Conservation (phyloP, 2,113 vertebrate genomes). For the Tympanuchus pallidicinctus region DNA sequence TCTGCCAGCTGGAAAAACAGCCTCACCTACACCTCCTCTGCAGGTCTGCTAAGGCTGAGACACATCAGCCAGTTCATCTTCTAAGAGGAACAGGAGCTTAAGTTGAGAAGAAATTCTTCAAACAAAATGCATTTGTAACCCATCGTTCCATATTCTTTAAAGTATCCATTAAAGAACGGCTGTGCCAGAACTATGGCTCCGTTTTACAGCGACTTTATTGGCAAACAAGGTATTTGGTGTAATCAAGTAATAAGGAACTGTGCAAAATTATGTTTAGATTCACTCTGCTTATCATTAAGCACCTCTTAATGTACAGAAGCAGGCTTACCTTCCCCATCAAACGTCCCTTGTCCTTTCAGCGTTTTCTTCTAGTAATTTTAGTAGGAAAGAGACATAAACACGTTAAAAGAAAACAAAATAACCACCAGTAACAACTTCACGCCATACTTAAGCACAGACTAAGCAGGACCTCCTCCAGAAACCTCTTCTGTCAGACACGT, state of each 20-base stretch:
- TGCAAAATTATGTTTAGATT: accelerated
- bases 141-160: not conserved
- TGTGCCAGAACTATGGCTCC: not conserved
- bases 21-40: accelerated
- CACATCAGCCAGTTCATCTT: accelerated
- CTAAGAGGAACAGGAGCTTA: not conserved
- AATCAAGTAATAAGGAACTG: accelerated
- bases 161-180: not conserved
- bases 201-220: not conserved
- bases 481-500: not conserved
- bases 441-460: not conserved
- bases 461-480: not conserved
- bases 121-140: not conserved
- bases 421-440: not conserved
- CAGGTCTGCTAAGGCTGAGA: not conserved
- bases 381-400: not conserved
- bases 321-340: slow-evolving; percentile 94
- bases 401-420: slow-evolving; percentile 31
- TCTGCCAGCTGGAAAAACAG: not conserved
- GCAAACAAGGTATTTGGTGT: not conserved
- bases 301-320: not conserved
- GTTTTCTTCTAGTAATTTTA: slow-evolving; percentile 80
- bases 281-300: not conserved
- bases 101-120: not conserved
- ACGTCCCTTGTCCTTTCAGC: slow-evolving; percentile 87